Percentiles rank a stretch among this genome's conserved stretches.
These are phyloP conservation scores for Harlomillsia oculata DNA, from an alignment of 1,140 invertebrate species.

Conservation along the genomic window DNA sequence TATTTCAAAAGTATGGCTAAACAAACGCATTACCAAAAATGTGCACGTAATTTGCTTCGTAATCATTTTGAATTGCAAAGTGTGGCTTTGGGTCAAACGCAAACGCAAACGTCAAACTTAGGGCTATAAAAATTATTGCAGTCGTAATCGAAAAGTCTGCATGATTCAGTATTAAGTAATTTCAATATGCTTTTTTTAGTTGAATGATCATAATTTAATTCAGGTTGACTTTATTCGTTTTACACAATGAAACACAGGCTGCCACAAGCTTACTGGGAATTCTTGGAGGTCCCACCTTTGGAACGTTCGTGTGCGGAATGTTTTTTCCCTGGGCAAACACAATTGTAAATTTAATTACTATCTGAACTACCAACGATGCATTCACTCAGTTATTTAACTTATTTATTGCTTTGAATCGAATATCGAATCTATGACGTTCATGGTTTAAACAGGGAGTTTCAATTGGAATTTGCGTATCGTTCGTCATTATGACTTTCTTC, in stretches of 20 bases:
- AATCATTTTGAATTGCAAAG: too few species aligned
- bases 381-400: neutral
- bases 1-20: too few species aligned
- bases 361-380: neutral
- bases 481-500: constrained; percentile 39
- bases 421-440: neutral
- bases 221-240: neutral
- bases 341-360: constrained; percentile 32
- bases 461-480: constrained; percentile 51
- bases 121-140: too few species aligned
- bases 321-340: constrained; percentile 53
- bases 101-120: too few species aligned
- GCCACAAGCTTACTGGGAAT: constrained; percentile 41
- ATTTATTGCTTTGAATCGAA: neutral
- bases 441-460: too few species aligned
- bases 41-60: too few species aligned
- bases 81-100: too few species aligned
- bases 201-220: too few species aligned
- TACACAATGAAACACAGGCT: constrained; percentile 6
- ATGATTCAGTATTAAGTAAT: too few species aligned
- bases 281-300: constrained; percentile 57
- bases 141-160: too few species aligned
- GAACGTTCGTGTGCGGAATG: constrained; percentile 65
- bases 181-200: too few species aligned
- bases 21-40: too few species aligned